A percentile compares a stretch with the other conserved stretches of the same genome.
phyloP scores from a whole-genome alignment of 2,888 invertebrate genomes.

The Thymelicus sylvestris region DNA sequence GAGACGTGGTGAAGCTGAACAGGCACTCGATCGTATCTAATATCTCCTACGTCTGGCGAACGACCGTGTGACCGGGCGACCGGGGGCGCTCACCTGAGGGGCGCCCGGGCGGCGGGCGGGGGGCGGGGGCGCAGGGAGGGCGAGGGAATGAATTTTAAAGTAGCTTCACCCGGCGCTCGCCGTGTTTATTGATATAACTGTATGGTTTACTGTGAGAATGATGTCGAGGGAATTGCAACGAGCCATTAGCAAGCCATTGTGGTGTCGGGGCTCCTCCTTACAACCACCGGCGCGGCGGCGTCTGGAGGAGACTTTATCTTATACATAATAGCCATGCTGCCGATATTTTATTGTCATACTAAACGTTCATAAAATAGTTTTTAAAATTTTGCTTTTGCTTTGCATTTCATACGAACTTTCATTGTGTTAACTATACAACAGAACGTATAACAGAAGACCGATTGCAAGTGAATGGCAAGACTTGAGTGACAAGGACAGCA shows the following conservation, averaged over 20 bases:
- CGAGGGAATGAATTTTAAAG: constrained; percentile 13
- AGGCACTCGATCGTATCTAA: not conserved
- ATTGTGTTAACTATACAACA: no score
- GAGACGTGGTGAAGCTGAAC: not conserved
- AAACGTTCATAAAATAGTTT: no score
- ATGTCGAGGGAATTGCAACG: not conserved
- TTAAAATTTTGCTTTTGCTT: no score
- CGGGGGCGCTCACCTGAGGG: not conserved
- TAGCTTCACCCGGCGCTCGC: constrained; percentile 3
- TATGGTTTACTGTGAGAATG: not conserved
- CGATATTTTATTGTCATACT: no score
- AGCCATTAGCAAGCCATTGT: not conserved
- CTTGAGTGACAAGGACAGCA: no score
- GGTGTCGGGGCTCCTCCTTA: not conserved
- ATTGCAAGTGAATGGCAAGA: no score
- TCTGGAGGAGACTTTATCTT: not conserved
- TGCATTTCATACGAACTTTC: no score
- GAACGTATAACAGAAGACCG: no score
- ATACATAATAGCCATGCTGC: no score
- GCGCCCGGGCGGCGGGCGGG: not conserved
- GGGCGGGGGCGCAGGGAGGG: not conserved
- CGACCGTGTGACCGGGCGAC: no score
- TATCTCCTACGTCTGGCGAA: not conserved
- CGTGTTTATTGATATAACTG: constrained; percentile 19
- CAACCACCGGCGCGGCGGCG: not conserved